Percentiles rank a stretch among this genome's conserved stretches.
Conservation (phyloP, 2,797 vertebrate genomes). For the Megalops cyprinoides region DNA sequence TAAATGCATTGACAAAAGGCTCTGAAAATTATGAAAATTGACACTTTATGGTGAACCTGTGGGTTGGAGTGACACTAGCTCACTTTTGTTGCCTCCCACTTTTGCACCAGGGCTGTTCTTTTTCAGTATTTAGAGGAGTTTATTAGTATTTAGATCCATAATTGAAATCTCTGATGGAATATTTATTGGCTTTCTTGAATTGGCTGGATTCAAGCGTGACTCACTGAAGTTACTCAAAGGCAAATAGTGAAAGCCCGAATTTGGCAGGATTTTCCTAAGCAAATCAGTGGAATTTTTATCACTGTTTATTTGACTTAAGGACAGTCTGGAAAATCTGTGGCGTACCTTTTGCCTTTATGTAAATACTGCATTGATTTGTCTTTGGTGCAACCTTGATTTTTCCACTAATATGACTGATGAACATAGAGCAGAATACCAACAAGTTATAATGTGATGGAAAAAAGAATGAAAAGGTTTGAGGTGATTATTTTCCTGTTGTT, state of each 20-base stretch:
- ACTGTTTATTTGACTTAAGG: conserved; percentile 32
- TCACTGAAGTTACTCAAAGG: not conserved
- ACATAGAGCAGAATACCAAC: not conserved
- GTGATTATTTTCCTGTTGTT: not conserved
- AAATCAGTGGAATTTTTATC: conserved; percentile 32
- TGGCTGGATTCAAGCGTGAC: not conserved
- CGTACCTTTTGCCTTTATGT: conserved; percentile 35
- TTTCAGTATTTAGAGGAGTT: not conserved
- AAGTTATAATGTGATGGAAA: not conserved
- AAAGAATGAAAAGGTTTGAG: not conserved
- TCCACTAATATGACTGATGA: not conserved
- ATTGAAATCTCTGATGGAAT: conserved; percentile 13
- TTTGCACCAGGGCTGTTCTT: not conserved
- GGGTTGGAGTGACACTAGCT: not conserved
- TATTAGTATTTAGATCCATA: not conserved
- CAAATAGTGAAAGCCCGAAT: not conserved
- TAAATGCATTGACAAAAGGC: not conserved
- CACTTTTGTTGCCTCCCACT: not conserved
- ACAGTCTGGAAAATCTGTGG: conserved; percentile 19
- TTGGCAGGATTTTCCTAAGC: conserved; percentile 32
- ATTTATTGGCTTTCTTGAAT: not conserved
- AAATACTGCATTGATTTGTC: conserved; percentile 20
- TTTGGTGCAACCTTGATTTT: conserved; percentile 13
- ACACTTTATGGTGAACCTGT: not conserved
- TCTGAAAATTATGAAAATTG: not conserved